These are phyloP conservation scores for Bombyx mori DNA, from an alignment of 1,140 invertebrate genomes.

Conservation along the genomic window DNA sequence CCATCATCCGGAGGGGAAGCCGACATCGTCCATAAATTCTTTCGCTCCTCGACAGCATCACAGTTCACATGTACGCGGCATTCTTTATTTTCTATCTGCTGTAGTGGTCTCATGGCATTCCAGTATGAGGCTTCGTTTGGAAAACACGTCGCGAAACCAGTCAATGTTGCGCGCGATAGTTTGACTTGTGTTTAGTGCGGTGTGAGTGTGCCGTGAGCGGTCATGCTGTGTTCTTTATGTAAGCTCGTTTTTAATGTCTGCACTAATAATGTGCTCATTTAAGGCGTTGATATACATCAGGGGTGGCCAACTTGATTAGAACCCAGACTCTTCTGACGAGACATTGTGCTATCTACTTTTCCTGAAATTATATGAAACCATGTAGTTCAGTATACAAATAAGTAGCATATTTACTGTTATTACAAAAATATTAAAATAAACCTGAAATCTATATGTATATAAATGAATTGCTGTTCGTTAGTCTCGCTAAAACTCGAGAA, in stretches of 20 bases:
- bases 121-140: slow-evolving; percentile 40
- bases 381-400: no score
- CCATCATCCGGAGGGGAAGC: slow-evolving; percentile 25
- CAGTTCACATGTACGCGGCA: slow-evolving; percentile 35
- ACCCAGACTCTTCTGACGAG: no score
- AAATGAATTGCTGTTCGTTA: no score
- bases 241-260: background rate
- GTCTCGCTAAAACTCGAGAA: no score
- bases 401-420: no score
- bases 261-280: no score
- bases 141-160: slow-evolving; percentile 28
- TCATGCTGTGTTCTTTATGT: slow-evolving; percentile 21
- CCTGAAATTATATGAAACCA: no score
- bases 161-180: slow-evolving; percentile 14
- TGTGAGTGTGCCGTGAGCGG: slow-evolving; percentile 11
- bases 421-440: no score
- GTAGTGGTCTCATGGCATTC: slow-evolving; percentile 30
- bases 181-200: slow-evolving; percentile 12
- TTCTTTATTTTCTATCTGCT: slow-evolving; percentile 31
- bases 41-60: slow-evolving; percentile 33
- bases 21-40: slow-evolving; percentile 35
- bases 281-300: no score
- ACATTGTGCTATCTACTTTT: no score
- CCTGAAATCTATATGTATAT: no score
- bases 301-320: no score